Conservation (phyloP, 2,797 vertebrate genomes). For the Lerista edwardsae region DNA sequence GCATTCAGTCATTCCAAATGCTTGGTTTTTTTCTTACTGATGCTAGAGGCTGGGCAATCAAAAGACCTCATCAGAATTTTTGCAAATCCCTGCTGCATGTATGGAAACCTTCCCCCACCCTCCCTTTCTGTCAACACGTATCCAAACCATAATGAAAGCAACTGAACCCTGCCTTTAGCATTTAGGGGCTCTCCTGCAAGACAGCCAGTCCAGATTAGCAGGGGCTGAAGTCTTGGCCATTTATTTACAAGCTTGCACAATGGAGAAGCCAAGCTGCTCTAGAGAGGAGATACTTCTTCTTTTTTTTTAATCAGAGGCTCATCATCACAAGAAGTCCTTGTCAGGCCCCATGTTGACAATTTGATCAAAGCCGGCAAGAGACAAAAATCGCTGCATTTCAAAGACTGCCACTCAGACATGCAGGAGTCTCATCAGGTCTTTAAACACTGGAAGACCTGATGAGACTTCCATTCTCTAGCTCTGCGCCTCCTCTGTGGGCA, state of each 20-base stretch:
- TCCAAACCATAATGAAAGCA: background rate
- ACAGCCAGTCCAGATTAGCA: background rate
- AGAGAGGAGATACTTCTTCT: constrained; percentile 15
- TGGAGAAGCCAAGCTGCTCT: background rate
- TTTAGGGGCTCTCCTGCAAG: background rate
- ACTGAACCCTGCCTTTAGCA: background rate
- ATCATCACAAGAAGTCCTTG: constrained; percentile 15
- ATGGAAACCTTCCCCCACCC: background rate
- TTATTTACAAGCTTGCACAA: background rate
- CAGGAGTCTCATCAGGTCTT: constrained; percentile 19
- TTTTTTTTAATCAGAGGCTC: no score
- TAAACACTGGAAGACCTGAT: no score
- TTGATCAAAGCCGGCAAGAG: constrained; percentile 11
- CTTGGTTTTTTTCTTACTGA: background rate
- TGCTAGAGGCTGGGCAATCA: background rate
- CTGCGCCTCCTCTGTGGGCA: background rate
- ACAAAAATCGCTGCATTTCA: constrained; percentile 25
- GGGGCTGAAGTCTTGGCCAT: background rate
- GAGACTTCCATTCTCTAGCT: background rate
- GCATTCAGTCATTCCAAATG: background rate
- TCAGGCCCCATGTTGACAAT: constrained; percentile 19
- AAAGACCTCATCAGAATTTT: background rate
- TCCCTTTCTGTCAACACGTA: background rate
- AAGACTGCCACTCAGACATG: constrained; percentile 33
- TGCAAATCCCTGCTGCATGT: background rate